phyloP scores from a whole-genome alignment of 2,797 vertebrate genomes.

The Chloroceryle inda region DNA sequence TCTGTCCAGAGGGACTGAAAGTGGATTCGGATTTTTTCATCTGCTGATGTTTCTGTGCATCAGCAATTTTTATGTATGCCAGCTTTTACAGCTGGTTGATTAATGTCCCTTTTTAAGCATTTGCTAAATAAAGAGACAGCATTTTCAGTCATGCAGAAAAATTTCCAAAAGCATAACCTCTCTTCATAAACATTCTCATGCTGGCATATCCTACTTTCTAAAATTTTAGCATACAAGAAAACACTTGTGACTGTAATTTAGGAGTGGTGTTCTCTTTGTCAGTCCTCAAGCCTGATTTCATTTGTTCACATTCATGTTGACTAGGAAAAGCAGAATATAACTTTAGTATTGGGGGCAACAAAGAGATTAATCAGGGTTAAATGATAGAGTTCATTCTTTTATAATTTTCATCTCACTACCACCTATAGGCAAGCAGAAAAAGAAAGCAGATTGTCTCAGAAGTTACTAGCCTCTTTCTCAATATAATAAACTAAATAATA shows the following conservation, averaged over 20 bases:
- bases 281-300: background rate
- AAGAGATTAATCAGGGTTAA: background rate
- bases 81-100: background rate
- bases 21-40: background rate
- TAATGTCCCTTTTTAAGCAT: background rate
- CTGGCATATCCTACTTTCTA: background rate
- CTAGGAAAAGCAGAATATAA: background rate
- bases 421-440: rapidly evolving
- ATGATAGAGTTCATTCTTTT: background rate
- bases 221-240: background rate
- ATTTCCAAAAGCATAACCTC: background rate
- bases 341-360: background rate
- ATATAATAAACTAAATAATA: background rate
- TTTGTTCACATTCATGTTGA: background rate
- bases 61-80: background rate
- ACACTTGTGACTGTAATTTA: background rate
- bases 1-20: background rate
- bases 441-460: background rate
- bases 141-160: background rate
- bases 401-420: background rate
- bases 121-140: background rate
- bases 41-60: background rate
- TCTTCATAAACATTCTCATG: background rate
- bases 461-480: background rate
- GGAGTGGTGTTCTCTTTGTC: background rate